Evolutionary conservation across 1,140 invertebrate species (phyloP), one percentile per base, ranked within the genome.

Genomic region (Temnothorax curvispinosus): DNA sequence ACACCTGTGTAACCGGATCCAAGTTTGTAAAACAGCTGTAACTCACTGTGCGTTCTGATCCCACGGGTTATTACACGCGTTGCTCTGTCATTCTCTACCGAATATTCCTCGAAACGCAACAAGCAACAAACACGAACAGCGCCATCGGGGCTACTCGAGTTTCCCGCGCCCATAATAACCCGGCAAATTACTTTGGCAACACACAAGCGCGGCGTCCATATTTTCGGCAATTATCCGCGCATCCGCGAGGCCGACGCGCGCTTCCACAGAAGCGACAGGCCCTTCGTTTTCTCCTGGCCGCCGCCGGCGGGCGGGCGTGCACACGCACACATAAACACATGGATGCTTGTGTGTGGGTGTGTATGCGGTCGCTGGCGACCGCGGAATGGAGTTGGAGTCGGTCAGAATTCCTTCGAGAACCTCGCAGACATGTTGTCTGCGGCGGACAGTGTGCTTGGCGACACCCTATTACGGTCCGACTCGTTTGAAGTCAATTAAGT

Each of bases 281-380:
- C 69, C 71, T 85, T 85, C 88, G 78, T 89, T 88, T 77, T 88
- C 78, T 88, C 87, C 52, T 88, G 76, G 35, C 58, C 35, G 47
- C 54, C 72, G 32, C 11, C 80, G 21, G 27, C 50, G 50, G n/a
- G n/a, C n/a, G n/a, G 21, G 27, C 50, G 50, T 74, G 13, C 41
- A 21, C 41, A 50, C 74, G 35, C 41, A 41, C n/a, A 27, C 11
- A 47, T 1, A 47, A 0, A 32, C 32, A 58, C 38, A 6, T 62
- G 18, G 13, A 21, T 2, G 18, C 11, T 44, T 3, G 67, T 21
- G 67, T 21, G 69, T 41, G 65, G 35, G 52, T 9, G 80, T 47
- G 32, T 8, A n/a, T 44, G 18, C 80, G 65, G 38, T 35, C 41
- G 15, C 41, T n/a, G 41, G 15, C 27, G 67, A 81, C 50, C 65